Conservation (phyloP, 2,113 vertebrate species). For the Ammodytes dubius region DNA sequence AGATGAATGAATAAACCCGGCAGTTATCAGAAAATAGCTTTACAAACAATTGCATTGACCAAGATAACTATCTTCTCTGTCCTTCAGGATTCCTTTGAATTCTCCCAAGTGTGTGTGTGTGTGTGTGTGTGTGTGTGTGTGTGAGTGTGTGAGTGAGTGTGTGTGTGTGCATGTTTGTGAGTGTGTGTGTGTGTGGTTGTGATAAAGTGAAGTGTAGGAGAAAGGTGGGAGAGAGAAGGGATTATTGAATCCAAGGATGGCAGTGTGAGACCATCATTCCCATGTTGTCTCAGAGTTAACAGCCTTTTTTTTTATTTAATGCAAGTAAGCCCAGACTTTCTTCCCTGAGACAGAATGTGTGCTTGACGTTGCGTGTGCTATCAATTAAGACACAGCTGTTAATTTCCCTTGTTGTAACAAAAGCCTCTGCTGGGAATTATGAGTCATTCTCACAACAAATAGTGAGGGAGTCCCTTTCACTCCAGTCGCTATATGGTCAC, state of each 20-base stretch:
- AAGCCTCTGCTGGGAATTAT: conserved; percentile 37
- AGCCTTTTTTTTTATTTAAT: background rate
- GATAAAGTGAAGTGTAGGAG: background rate
- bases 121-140: too few relatives aligned
- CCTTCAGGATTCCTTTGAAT: too few relatives aligned
- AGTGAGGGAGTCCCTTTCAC: conserved; percentile 30
- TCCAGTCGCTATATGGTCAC: conserved; percentile 15
- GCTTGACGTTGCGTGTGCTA: conserved; percentile 33
- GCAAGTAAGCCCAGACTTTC: conserved; percentile 13
- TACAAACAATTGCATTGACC: too few relatives aligned
- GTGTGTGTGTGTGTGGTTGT: conserved; percentile 5
- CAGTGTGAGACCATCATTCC: background rate
- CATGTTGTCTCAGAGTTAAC: background rate
- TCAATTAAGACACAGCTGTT: conserved; percentile 65
- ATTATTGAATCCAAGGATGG: conserved; percentile 7
- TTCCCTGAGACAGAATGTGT: conserved; percentile 32
- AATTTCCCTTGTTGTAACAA: conserved; percentile 52
- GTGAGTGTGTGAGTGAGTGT: too few relatives aligned
- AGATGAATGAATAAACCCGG: too few relatives aligned
- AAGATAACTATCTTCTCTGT: too few relatives aligned
- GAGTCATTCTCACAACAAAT: conserved; percentile 51
- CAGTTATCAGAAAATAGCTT: too few relatives aligned
- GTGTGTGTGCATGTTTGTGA: background rate
- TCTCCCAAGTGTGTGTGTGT: too few relatives aligned
- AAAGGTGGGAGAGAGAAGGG: background rate